Conservation (phyloP, 2,113 vertebrate species). For the Coreoperca whiteheadi region DNA sequence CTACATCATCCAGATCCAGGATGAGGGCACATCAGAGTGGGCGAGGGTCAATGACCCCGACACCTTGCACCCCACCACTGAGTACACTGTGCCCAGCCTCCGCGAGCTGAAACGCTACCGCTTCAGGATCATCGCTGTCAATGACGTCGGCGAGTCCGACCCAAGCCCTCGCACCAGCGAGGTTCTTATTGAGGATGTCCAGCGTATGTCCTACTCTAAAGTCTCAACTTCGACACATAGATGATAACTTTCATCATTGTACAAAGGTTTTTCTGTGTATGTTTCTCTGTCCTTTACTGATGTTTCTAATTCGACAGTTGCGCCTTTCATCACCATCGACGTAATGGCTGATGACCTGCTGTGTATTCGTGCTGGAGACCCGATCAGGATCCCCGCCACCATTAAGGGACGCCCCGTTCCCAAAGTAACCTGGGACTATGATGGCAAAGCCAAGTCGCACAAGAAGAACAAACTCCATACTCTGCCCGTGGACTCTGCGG, state of each 20-base stretch:
- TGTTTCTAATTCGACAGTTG: slow-evolving; percentile 82
- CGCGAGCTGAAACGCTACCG: slow-evolving; percentile 93
- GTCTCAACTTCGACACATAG: not conserved
- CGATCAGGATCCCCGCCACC: slow-evolving; percentile 92
- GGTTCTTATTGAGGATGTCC: slow-evolving; percentile 91
- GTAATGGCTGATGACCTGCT: slow-evolving; percentile 90
- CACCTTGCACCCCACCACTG: slow-evolving; percentile 89
- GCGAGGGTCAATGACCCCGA: slow-evolving; percentile 91
- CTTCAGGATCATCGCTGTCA: slow-evolving; percentile 97
- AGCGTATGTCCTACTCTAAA: slow-evolving; percentile 82
- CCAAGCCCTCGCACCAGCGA: slow-evolving; percentile 93
- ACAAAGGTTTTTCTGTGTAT: too few species aligned
- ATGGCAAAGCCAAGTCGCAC: slow-evolving; percentile 92
- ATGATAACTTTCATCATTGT: not conserved
- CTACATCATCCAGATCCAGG: slow-evolving; percentile 97
- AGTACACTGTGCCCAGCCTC: slow-evolving; percentile 92
- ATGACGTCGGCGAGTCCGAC: slow-evolving; percentile 96
- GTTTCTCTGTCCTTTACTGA: not conserved
- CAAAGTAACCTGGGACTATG: slow-evolving; percentile 96
- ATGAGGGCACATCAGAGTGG: slow-evolving; percentile 92
- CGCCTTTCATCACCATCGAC: slow-evolving; percentile 90
- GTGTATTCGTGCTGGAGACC: slow-evolving; percentile 88
- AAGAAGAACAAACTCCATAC: slow-evolving; percentile 93
- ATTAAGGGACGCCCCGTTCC: slow-evolving; percentile 93
- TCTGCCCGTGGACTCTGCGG: slow-evolving; percentile 90